A percentile compares a stretch with the other conserved stretches of the same genome.
Evolutionary conservation across 2,888 invertebrate species (phyloP).

Genomic region (Syrphus vitripennis): DNA sequence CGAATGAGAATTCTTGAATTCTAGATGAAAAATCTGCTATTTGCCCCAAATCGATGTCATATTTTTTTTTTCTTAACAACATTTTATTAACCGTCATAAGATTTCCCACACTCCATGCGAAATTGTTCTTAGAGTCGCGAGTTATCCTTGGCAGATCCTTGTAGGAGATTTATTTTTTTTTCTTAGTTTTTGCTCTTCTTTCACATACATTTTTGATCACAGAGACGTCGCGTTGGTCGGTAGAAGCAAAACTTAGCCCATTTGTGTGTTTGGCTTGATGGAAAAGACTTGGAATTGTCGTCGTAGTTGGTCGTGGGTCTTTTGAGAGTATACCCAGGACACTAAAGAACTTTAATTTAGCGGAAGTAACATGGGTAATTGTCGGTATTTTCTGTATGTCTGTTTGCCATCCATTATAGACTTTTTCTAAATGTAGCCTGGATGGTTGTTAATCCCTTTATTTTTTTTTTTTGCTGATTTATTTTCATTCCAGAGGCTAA

Average conservation of each 20-base stretch:
- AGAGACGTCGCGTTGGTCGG: neutral
- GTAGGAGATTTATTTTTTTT: conserved; percentile 18
- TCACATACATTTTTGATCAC: neutral
- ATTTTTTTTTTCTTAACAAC: conserved; percentile 43
- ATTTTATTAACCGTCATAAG: conserved; percentile 64
- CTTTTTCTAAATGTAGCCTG: neutral
- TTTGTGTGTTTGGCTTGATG: conserved; percentile 9
- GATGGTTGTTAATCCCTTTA: conserved; percentile 13
- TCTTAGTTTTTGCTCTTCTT: neutral
- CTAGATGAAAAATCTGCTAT: conserved; percentile 19
- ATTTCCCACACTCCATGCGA: conserved; percentile 1
- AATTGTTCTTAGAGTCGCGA: neutral
- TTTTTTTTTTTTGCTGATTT: conserved; percentile 43
- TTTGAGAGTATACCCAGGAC: conserved; percentile 19
- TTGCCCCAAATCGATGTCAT: conserved; percentile 57
- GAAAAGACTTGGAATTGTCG: neutral
- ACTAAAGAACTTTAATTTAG: conserved; percentile 79
- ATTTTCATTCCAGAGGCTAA: neutral
- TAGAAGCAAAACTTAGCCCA: neutral
- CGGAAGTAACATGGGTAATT: conserved; percentile 79
- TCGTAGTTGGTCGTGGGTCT: neutral
- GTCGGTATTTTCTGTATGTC: conserved; percentile 74
- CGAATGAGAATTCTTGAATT: neutral
- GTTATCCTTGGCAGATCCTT: conserved; percentile 42
- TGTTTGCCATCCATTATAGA: conserved; percentile 51